Conservation (phyloP, 2,888 invertebrate genomes). For the Anthophora plumipes region DNA sequence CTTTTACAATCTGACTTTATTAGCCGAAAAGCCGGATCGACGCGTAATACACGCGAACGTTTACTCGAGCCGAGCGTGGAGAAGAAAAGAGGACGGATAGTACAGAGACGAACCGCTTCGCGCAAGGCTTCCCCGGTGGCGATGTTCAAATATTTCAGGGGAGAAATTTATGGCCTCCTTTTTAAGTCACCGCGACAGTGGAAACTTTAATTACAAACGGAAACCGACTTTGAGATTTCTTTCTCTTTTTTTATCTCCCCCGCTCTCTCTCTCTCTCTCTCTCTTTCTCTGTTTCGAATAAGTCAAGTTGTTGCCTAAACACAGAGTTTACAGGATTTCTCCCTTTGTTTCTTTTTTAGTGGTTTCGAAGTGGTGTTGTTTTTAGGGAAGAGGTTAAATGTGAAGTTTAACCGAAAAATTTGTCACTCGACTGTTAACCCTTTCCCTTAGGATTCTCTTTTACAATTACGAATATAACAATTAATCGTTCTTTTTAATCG, state of each 20-base stretch:
- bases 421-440: no score
- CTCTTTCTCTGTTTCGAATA: no score
- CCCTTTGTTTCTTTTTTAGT: no score
- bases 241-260: not conserved
- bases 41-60: conserved; percentile 59
- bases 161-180: conserved; percentile 50
- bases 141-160: conserved; percentile 70
- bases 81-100: not conserved
- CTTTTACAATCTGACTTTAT: conserved; percentile 48
- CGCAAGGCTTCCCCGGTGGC: conserved; percentile 29
- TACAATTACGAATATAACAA: no score
- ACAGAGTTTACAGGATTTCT: no score
- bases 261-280: no score
- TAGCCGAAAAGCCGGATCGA: conserved; percentile 2
- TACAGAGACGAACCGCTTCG: conserved; percentile 4
- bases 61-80: conserved; percentile 41
- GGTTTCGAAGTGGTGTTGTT: no score
- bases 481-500: no score
- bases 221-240: conserved; percentile 2
- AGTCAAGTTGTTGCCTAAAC: no score
- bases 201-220: conserved; percentile 68
- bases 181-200: conserved; percentile 60
- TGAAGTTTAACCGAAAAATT: no score
- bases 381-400: no score
- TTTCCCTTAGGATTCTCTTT: no score